Evolutionary conservation across 1,140 invertebrate species (phyloP).

Genomic region (Papilio xuthus): DNA sequence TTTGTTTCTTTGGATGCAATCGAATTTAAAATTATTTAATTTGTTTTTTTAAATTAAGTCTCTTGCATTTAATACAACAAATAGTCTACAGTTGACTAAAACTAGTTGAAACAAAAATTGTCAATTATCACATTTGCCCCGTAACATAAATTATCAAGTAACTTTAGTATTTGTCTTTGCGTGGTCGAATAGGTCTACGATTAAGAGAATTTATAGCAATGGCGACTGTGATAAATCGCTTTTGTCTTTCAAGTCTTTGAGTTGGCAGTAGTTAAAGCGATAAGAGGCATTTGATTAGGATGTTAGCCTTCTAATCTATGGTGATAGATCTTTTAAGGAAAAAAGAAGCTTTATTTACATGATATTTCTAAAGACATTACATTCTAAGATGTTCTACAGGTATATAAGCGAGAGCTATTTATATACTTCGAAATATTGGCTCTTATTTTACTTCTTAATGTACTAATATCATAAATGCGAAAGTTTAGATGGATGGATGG

Average conservation of each 20-base stretch:
- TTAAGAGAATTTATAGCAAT: conserved; percentile 1
- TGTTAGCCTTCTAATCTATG: not conserved
- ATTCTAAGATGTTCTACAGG: too few relatives aligned
- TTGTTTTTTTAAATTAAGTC: too few relatives aligned
- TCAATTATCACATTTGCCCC: not conserved
- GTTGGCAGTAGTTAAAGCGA: conserved; percentile 6
- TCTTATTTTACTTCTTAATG: too few relatives aligned
- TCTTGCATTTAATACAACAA: too few relatives aligned
- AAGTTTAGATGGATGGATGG: too few relatives aligned
- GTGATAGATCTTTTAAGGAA: not conserved
- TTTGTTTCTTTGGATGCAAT: too few relatives aligned
- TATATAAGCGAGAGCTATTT: too few relatives aligned
- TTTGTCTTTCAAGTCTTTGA: conserved; percentile 3
- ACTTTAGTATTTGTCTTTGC: not conserved
- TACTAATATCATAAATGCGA: too few relatives aligned
- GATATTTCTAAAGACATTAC: not conserved
- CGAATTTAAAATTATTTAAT: too few relatives aligned
- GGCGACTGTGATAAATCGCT: conserved; percentile 1
- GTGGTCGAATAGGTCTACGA: conserved; percentile 2
- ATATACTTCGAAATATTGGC: too few relatives aligned
- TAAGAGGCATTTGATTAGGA: conserved; percentile 8
- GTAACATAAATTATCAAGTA: not conserved
- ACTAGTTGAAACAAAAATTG: not conserved
- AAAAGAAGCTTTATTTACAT: not conserved
- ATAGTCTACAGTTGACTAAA: not conserved